These are phyloP conservation scores for Oikopleura dioica DNA, from an alignment of 23 tunicate genomes.

Conservation along the genomic window DNA sequence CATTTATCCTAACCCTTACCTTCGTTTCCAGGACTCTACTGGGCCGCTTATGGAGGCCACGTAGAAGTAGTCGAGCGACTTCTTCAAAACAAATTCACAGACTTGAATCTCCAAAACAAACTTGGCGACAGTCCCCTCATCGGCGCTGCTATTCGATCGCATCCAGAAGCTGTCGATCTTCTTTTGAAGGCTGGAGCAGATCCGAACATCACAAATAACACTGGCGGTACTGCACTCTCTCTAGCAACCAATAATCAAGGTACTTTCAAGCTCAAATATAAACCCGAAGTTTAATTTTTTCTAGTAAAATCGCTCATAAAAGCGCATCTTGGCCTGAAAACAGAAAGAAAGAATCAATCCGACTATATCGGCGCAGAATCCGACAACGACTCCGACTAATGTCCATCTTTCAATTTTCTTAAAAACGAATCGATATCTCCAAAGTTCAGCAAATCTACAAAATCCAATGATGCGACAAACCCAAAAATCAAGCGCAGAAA, in stretches of 20 bases:
- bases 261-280: not conserved
- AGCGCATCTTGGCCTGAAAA: not conserved
- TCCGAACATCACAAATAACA: not conserved
- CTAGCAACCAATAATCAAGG: not conserved
- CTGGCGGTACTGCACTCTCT: not conserved
- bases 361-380: conserved; percentile 8
- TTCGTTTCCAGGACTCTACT: conserved; percentile 34
- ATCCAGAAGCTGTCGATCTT: conserved; percentile 30
- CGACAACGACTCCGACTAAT: conserved; percentile 3
- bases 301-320: conserved; percentile 1
- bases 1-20: no score
- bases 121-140: conserved; percentile 65
- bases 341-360: not conserved
- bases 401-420: not conserved
- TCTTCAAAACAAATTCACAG: conserved; percentile 22
- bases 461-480: no score
- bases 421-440: not conserved
- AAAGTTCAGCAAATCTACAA: not conserved
- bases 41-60: conserved; percentile 92
- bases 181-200: conserved; percentile 39
- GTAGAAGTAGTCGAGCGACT: conserved; percentile 32
- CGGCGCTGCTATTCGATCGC: conserved; percentile 60
- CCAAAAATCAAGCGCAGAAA: no score
- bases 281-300: not conserved
- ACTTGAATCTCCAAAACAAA: conserved; percentile 42